Evolutionary conservation across 2,888 invertebrate species (phyloP), one percentile per base, ranked within the genome.

Genomic region (Eupithecia subumbrata): DNA sequence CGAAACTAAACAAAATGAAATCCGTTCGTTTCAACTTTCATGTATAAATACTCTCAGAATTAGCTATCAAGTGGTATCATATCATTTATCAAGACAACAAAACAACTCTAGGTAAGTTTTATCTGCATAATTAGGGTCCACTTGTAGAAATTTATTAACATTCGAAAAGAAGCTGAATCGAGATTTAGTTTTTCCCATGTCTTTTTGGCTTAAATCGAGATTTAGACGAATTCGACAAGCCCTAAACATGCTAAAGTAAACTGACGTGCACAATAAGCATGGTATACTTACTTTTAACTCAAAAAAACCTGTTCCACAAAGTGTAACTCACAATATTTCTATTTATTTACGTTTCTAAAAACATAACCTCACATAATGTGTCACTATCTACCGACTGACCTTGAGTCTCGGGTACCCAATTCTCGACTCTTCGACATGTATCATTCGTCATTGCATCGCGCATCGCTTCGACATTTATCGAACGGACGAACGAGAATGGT

Each of bases 311-410:
- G 56, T 56, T 56, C 56, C 4, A 56, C 22, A 22, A 56, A 56
- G 12, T n/a, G 9, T 22, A 11, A 56, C 56, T 56, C 22, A 56
- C 56, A 52, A 52, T n/a, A 9, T 52, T n/a, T n/a, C 8, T 22
- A 22, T 56, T 56, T 22, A 22, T 56, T 56, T 22, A 56, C 22
- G 22, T 12, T 18, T 56, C 56, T 22, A 56, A 63, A 60, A 66
- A 68, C 43, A 71, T 73, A 76, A 73, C 73, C 69, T 71, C 63
- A 67, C 67, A n/a, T n/a, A n/a, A 4, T 22, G 56, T 56, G 22
- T 22, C 56, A 22, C 56, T 12, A 56, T 45, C 43, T 45, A 18
- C 16, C 11, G n/a, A 30, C 30, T 40, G 69, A 69, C 75, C 69
- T 75, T 66, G 72, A 5, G 8, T 18, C 25, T 45, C 25, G 37